Evolutionary conservation across 2,797 vertebrate species (phyloP).

Genomic region (Muscicapa comitata): DNA sequence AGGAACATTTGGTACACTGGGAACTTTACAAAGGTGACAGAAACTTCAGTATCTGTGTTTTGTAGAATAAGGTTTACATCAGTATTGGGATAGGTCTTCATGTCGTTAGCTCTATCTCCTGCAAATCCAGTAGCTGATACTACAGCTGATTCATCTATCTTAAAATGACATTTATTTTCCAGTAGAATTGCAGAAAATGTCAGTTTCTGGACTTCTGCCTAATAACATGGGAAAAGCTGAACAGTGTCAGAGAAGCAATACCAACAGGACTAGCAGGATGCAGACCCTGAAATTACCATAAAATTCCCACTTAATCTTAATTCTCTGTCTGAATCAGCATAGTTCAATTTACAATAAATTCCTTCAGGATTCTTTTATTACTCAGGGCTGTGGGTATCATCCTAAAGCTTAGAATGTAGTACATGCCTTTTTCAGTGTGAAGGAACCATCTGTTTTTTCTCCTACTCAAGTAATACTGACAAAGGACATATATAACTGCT

Average conservation of each 20-base stretch:
- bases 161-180: neutral
- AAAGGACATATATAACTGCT: conserved; percentile 53
- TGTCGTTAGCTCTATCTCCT: neutral
- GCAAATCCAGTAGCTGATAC: neutral
- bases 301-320: neutral
- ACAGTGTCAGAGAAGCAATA: neutral
- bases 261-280: neutral
- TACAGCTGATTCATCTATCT: neutral
- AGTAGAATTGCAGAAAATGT: neutral
- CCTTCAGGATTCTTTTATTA: neutral
- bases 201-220: neutral
- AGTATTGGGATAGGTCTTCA: neutral
- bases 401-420: conserved; percentile 9
- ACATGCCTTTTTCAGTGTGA: conserved; percentile 55
- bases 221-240: neutral
- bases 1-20: neutral
- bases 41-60: neutral
- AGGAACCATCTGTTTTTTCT: conserved; percentile 57
- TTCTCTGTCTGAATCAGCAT: neutral
- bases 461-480: conserved; percentile 63
- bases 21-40: neutral
- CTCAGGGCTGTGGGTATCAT: neutral
- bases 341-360: neutral
- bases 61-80: neutral
- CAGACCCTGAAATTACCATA: neutral